Percentiles rank a stretch among this genome's conserved stretches.
phyloP scores from a whole-genome alignment of 2,888 invertebrate species.

The Monopis laevigella region DNA sequence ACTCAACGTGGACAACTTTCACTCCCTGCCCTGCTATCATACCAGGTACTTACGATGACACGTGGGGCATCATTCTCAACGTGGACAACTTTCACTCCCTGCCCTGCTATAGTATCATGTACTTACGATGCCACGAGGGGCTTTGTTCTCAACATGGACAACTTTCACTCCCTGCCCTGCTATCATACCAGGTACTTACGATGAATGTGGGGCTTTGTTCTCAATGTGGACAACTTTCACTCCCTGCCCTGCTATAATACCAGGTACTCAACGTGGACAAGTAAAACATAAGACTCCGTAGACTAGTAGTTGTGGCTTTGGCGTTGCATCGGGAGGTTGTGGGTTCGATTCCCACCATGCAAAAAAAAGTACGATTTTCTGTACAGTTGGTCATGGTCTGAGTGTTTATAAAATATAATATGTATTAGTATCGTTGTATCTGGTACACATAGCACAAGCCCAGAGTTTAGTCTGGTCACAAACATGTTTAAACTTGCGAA shows the following conservation, averaged over 20 bases:
- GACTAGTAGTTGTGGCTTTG: no score
- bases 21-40: constrained; percentile 76
- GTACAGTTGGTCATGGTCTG: no score
- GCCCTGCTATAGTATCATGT: constrained; percentile 74
- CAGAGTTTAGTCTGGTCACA: no score
- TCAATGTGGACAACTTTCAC: constrained; percentile 84
- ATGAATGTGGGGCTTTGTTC: constrained; percentile 72
- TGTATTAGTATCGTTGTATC: no score
- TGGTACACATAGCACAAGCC: no score
- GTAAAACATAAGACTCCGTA: no score
- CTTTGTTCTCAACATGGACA: constrained; percentile 81
- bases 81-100: constrained; percentile 83
- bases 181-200: constrained; percentile 68
- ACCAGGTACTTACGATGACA: constrained; percentile 78
- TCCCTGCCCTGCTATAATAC: constrained; percentile 78
- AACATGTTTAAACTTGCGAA: no score
- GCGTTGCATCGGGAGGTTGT: no score
- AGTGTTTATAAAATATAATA: no score
- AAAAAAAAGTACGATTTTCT: no score
- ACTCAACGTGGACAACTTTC: constrained; percentile 84
- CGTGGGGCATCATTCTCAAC: constrained; percentile 83
- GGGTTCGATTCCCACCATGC: no score
- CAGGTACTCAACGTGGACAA: no score
- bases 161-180: constrained; percentile 76
- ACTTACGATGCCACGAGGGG: constrained; percentile 59